Base-by-base conservation (phyloP, 2,113 vertebrate species). In the Dasyornis broadbenti region DNA sequence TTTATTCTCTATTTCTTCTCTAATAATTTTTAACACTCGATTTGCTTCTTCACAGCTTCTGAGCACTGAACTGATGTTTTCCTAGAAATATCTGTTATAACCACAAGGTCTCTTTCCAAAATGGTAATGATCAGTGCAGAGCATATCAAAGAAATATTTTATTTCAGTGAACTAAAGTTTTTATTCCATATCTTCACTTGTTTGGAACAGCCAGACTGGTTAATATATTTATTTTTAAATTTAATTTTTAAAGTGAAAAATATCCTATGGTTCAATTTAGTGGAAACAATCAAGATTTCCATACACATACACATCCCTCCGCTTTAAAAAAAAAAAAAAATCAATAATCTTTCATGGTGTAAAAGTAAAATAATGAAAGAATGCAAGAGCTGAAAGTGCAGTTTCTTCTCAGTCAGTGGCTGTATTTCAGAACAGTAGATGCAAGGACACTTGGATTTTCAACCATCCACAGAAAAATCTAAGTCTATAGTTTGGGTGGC, bases 11-110 rank as follows among this genome's bases (percentile, higher is more conserved):
- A 44, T 76, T 87, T 94, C 19, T 75, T 71, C 49, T 64, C 44
- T 59, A 66, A 77, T 86, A 90, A 71, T 94, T 94, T 86, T 70
- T 72, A 73, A 30, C 33, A 73, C 69, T 86, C 1, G 0, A 78
- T 95, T 92, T 91, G 26, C 30, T 86, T 92, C 77, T 94, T 92
- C 84, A 89, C 77, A 87, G 73, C 9, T 82, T 91, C 72, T 87
- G 56, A 95, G 33, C 64, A 89, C 77, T 59, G 81, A 89, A 86
- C 42, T 39, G 54, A 54, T 81, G 16, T 86, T 91, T 95, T 95
- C 81, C 69, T 89, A 47, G 81, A 86, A 87, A 75, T 84, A 91
- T 27, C 60, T 91, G 23, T 77, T 90, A 75, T 59, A 63, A 86
- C n/a, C 68, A 83, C 31, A 86, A 94, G 30, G 16, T 52, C 13